Percentiles rank a stretch among this genome's conserved stretches.
Evolutionary conservation across 1,140 invertebrate species (phyloP).

Genomic region (Trialeurodes vaporariorum): DNA sequence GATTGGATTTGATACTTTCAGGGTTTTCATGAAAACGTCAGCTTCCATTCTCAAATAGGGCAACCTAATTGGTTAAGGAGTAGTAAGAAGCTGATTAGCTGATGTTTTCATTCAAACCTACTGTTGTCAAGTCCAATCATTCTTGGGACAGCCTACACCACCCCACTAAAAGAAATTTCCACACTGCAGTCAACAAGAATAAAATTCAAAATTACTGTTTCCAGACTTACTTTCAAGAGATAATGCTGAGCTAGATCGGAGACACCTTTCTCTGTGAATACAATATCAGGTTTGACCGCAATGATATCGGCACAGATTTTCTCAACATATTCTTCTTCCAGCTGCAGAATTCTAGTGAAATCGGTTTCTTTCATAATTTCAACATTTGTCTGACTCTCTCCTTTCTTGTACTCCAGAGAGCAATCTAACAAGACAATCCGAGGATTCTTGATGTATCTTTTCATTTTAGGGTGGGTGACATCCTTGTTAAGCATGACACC

Average conservation of each 20-base stretch:
- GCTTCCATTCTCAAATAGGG: too few relatives aligned
- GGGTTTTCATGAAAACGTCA: too few relatives aligned
- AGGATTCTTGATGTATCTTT: constrained; percentile 87
- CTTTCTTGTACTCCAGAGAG: constrained; percentile 96
- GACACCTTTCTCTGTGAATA: constrained; percentile 95
- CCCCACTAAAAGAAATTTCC: constrained; percentile 8
- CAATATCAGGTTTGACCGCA: constrained; percentile 84
- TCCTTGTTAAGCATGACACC: constrained; percentile 99
- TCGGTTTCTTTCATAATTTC: constrained; percentile 93
- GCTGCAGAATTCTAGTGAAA: constrained; percentile 81
- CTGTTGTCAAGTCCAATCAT: too few relatives aligned
- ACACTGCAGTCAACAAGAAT: not conserved
- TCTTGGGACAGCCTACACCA: too few relatives aligned
- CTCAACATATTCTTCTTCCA: constrained; percentile 92
- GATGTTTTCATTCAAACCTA: too few relatives aligned
- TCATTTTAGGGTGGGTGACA: constrained; percentile 96
- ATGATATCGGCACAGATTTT: constrained; percentile 91
- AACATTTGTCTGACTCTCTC: constrained; percentile 93
- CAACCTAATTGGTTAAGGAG: too few relatives aligned
- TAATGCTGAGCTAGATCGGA: constrained; percentile 86
- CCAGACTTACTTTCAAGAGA: constrained; percentile 47
- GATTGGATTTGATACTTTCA: too few relatives aligned
- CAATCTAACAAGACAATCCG: constrained; percentile 92
- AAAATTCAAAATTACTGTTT: too few relatives aligned
- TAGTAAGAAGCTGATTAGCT: too few relatives aligned